Conservation (phyloP, 35 echinoderm and acorn worm species). For the Chiridota heheva region DNA sequence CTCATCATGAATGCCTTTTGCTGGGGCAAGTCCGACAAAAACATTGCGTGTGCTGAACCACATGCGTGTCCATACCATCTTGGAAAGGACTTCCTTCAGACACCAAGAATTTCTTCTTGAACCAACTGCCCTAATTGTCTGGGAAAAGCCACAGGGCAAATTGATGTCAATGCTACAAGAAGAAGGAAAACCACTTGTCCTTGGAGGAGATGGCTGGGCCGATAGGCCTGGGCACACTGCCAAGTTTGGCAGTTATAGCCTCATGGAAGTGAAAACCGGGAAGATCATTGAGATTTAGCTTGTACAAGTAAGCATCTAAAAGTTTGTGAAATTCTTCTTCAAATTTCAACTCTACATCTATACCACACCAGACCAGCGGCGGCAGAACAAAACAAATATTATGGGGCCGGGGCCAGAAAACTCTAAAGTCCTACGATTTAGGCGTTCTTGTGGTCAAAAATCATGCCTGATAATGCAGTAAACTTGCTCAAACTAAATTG, state of each 20-base stretch:
- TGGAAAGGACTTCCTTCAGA: constrained; percentile 1
- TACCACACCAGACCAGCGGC: not conserved
- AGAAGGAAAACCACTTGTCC: not conserved
- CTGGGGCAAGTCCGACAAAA: constrained; percentile 50
- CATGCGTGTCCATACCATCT: not conserved
- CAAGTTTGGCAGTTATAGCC: constrained; percentile 26
- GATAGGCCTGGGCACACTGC: constrained; percentile 41
- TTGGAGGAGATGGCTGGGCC: constrained; percentile 16
- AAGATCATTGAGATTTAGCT: constrained; percentile 7
- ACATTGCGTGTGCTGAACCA: constrained; percentile 23
- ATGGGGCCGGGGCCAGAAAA: not conserved
- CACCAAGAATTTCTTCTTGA: constrained; percentile 1
- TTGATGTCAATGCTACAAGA: not conserved
- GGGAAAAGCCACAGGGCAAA: not conserved
- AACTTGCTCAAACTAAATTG: not conserved
- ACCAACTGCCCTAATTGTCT: constrained; percentile 9
- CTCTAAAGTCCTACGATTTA: too few species aligned
- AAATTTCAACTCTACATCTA: too few species aligned
- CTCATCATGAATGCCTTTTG: constrained; percentile 49
- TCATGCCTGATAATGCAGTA: not conserved
- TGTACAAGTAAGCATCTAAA: constrained; percentile 39
- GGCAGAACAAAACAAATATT: not conserved
- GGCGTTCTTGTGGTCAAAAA: not conserved
- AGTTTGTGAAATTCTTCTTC: too few species aligned
- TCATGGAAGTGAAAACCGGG: constrained; percentile 27